phyloP scores from a whole-genome alignment of 2,113 vertebrate genomes.

The Lampris incognitus region DNA sequence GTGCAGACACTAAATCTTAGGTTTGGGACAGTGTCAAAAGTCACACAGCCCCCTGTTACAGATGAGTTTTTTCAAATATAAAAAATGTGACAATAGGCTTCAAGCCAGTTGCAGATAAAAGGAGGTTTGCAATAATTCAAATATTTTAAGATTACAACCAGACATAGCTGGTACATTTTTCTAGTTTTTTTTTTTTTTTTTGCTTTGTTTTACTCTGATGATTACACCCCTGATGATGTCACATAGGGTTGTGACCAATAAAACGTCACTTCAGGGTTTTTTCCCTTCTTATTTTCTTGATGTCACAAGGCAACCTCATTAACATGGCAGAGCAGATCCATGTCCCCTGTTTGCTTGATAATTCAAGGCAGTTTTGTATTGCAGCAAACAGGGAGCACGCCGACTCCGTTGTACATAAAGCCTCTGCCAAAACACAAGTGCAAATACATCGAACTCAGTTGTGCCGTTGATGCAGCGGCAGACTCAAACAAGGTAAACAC shows the following conservation, averaged over 20 bases:
- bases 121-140: constrained; percentile 14
- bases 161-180: not conserved
- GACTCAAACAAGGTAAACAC: not conserved
- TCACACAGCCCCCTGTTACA: too few relatives aligned
- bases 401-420: constrained; percentile 22
- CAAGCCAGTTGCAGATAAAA: not conserved
- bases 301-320: not conserved
- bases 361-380: not conserved
- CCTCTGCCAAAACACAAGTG: not conserved
- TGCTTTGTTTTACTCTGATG: not conserved
- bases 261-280: not conserved
- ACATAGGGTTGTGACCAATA: not conserved
- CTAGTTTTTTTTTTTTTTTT: not conserved
- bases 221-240: not conserved
- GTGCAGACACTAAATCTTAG: not conserved
- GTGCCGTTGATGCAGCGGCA: not conserved
- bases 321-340: too few relatives aligned
- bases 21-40: not conserved
- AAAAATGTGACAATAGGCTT: not conserved
- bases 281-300: not conserved
- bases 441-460: not conserved
- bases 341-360: not conserved
- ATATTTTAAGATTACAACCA: constrained; percentile 4
- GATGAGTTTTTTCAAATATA: not conserved
- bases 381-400: not conserved